These are phyloP conservation scores for Ellobium chinense DNA, from an alignment of 2,888 invertebrate genomes.

Conservation along the genomic window DNA sequence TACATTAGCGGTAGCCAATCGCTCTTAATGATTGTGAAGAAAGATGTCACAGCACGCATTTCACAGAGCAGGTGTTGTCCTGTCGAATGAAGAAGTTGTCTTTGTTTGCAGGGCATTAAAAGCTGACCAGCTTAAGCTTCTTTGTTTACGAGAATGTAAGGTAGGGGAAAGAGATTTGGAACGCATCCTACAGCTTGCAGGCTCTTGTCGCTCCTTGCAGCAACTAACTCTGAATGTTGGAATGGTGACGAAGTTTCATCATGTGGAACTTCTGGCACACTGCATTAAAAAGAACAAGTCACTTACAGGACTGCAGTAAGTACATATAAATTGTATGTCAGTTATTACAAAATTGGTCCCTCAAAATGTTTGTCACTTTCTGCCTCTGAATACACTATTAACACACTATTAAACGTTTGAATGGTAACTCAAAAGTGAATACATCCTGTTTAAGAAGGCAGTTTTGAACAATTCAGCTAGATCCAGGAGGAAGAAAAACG, in stretches of 20 bases:
- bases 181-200: constrained; percentile 61
- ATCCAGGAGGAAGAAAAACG: too few species aligned
- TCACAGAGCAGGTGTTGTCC: constrained; percentile 44
- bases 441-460: too few species aligned
- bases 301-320: constrained; percentile 71
- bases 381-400: too few species aligned
- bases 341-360: too few species aligned
- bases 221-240: constrained; percentile 71
- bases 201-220: constrained; percentile 58
- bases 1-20: neutral
- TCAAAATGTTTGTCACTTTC: too few species aligned
- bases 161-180: constrained; percentile 64
- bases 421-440: too few species aligned
- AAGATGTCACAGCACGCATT: constrained; percentile 49
- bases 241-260: constrained; percentile 56
- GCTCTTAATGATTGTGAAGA: neutral
- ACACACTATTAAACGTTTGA: too few species aligned
- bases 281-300: constrained; percentile 66
- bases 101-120: constrained; percentile 62
- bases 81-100: constrained; percentile 57
- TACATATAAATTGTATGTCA: neutral
- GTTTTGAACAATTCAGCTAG: too few species aligned
- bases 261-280: constrained; percentile 63
- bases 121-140: constrained; percentile 58
- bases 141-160: constrained; percentile 68